Percentiles rank a stretch among this genome's conserved stretches.
phyloP scores from a whole-genome alignment of 92 coral and sea anemone species.

The Epizoanthus ramosus region DNA sequence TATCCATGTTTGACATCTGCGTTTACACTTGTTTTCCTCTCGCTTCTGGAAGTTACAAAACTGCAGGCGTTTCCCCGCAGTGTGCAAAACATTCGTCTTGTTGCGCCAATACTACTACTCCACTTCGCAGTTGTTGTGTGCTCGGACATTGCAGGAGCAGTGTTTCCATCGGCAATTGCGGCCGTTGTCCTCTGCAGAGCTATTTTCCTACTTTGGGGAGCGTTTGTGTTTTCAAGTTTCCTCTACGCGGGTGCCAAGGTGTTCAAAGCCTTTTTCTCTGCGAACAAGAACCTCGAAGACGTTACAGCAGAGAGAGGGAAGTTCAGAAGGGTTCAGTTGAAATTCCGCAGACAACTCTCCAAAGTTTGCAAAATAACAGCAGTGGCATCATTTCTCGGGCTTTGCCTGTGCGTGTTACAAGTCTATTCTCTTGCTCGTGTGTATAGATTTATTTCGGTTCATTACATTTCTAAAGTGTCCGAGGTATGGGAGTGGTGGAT shows the following conservation, averaged over 20 bases:
- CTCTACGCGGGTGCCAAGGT: constrained; percentile 25
- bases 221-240: constrained; percentile 16
- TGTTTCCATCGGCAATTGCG: constrained; percentile 8
- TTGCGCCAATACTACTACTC: constrained; percentile 7
- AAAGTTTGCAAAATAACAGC: constrained; percentile 25
- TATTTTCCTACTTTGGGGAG: constrained; percentile 24
- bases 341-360: not conserved
- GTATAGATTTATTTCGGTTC: constrained; percentile 6
- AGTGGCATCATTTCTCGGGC: constrained; percentile 22
- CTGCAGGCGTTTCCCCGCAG: constrained; percentile 31
- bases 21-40: constrained; percentile 33
- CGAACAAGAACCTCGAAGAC: constrained; percentile 11
- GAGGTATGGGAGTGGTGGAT: constrained; percentile 41
- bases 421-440: constrained; percentile 27
- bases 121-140: constrained; percentile 14
- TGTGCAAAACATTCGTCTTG: constrained; percentile 14
- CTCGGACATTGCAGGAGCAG: constrained; percentile 3
- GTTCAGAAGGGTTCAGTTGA: constrained; percentile 11
- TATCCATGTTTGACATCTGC: constrained; percentile 33
- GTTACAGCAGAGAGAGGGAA: constrained; percentile 2
- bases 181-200: constrained; percentile 4
- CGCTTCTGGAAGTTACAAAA: constrained; percentile 29
- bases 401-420: constrained; percentile 5
- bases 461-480: constrained; percentile 1
- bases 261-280: constrained; percentile 11